A percentile compares a stretch with the other conserved stretches of the same genome.
Conservation (phyloP, 2,797 vertebrate species). For the Knipowitschia caucasica region DNA sequence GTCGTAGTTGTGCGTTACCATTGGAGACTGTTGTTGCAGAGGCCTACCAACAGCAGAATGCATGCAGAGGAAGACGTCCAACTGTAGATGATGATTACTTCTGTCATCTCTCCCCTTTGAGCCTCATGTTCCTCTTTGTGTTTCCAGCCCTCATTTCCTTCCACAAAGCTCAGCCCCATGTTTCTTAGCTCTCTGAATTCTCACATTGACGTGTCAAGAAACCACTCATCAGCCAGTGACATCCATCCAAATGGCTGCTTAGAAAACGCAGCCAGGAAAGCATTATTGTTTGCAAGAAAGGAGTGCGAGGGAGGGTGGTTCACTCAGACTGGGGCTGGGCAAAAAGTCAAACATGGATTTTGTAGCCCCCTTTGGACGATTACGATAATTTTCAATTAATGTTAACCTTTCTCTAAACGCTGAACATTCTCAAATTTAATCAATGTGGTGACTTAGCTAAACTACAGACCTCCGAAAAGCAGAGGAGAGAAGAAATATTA, state of each 20-base stretch:
- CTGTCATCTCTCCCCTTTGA: conserved; percentile 55
- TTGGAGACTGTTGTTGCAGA: conserved; percentile 38
- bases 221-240: conserved; percentile 51
- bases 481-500: too few species aligned
- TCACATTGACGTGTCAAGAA: conserved; percentile 42
- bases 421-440: too few species aligned
- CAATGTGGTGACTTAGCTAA: too few species aligned
- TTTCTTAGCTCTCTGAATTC: conserved; percentile 22
- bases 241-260: conserved; percentile 54
- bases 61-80: conserved; percentile 57
- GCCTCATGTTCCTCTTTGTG: conserved; percentile 52
- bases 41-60: conserved; percentile 41
- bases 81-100: conserved; percentile 65
- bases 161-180: conserved; percentile 34
- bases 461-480: too few species aligned
- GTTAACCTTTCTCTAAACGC: too few species aligned
- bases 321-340: too few species aligned
- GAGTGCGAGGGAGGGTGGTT: conserved; percentile 18
- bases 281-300: conserved; percentile 14
- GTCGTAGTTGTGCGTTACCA: neutral
- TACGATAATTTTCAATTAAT: too few species aligned
- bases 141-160: conserved; percentile 62
- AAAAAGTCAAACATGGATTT: too few species aligned
- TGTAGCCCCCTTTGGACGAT: too few species aligned
- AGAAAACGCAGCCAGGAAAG: conserved; percentile 52